A percentile compares a stretch with the other conserved stretches of the same genome.
phyloP scores from a whole-genome alignment of 2,888 invertebrate genomes.

The Netelia virgata region DNA sequence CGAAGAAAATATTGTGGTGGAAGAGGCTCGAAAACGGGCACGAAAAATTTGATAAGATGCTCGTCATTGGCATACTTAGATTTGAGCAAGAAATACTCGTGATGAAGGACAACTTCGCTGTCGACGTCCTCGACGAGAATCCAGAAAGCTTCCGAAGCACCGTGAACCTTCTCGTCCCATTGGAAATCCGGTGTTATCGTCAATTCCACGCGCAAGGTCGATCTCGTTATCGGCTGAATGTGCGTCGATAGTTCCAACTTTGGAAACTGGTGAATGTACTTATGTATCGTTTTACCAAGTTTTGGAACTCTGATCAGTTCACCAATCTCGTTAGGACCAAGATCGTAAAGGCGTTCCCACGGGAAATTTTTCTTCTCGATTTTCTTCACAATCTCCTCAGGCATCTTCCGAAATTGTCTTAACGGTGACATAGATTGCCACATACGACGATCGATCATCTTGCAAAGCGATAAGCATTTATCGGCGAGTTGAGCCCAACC shows the following conservation, averaged over 20 bases:
- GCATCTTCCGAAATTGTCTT: constrained; percentile 98
- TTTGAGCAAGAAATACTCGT: constrained; percentile 95
- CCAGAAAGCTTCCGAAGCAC: constrained; percentile 95
- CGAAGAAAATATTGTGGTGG: constrained; percentile 99
- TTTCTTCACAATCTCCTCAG: constrained; percentile 98
- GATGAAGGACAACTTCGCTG: constrained; percentile 96
- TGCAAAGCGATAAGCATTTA: constrained; percentile 97
- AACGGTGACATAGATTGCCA: constrained; percentile 99
- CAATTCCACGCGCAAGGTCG: constrained; percentile 96
- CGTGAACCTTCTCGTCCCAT: constrained; percentile 98
- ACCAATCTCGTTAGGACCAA: constrained; percentile 98
- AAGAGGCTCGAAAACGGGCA: constrained; percentile 99
- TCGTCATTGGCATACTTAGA: constrained; percentile 97
- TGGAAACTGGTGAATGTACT: constrained; percentile 98
- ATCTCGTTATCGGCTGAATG: constrained; percentile 98
- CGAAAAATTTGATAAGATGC: constrained; percentile 98
- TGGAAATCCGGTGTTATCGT: constrained; percentile 99
- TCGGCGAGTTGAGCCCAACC: constrained; percentile 99
- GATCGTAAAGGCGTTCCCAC: constrained; percentile 97
- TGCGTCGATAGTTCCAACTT: constrained; percentile 98
- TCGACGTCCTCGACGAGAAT: constrained; percentile 95
- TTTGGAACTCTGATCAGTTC: constrained; percentile 97
- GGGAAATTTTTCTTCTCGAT: constrained; percentile 99
- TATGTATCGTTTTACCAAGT: constrained; percentile 97
- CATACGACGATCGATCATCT: constrained; percentile 99